Base-by-base conservation (phyloP, 2,113 vertebrate genomes). In the Datnioides undecimradiatus region DNA sequence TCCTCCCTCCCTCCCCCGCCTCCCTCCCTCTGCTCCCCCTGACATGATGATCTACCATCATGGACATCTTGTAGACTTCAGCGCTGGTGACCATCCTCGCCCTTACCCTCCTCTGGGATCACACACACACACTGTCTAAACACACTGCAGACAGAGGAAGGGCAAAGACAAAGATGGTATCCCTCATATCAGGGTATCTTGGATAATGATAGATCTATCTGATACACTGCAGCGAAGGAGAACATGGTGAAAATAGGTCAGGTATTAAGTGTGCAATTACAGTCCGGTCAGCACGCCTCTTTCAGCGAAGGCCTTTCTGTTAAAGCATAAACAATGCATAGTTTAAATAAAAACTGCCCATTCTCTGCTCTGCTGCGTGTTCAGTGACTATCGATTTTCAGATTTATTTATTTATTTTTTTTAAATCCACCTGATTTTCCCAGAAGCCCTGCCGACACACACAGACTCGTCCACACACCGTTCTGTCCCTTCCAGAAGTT, bases 21-120 rank as follows among this genome's bases (percentile, higher is more conserved):
- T 64, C 45, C 27, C 51, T 66, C 52, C 33, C 65, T 33, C n/a
- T 43, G 40, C 57, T 60, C 29, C 6, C 7, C 7, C 60, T 80
- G 74, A 77, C 87, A 77, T 82, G 51, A 67, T 68, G 34, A 85
- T 69, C 38, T 77, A 54, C 79, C 64, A 70, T 80, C 83, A 23
- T 69, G 49, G 57, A 59, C 40, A 58, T 75, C 54, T 82, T 80
- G 76, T 59, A 78, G 52, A 76, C 64, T 62, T 76, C 45, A 45
- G 70, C 8, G 16, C 31, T 36, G 7, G 76, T 69, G 81, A 72
- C 78, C 59, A 27, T 52, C 45, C 34, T 38, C 12, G 19, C 29
- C 33, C 57, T 67, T 36, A 27, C 40, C 57, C n/a, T 79, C 79
- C 69, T 31, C 14, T 11, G 46, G 64, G 82, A 79, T 41, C 45